A percentile compares a stretch with the other conserved stretches of the same genome.
phyloP scores from a whole-genome alignment of 2,888 invertebrate species.

The Pachycephus smyrnensis region DNA sequence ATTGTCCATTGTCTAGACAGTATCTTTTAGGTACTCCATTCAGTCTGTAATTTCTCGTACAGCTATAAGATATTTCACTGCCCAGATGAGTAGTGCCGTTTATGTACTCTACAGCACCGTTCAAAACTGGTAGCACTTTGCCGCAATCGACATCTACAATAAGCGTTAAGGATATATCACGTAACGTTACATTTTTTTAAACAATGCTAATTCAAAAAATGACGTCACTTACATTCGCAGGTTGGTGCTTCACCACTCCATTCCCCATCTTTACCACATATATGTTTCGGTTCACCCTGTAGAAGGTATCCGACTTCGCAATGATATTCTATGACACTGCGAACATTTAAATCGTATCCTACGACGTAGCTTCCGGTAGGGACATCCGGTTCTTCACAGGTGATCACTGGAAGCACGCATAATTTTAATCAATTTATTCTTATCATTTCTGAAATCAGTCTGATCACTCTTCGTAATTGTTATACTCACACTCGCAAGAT shows the following conservation, averaged over 20 bases:
- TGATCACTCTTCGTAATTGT: neutral
- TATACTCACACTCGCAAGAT: slow-evolving; percentile 81
- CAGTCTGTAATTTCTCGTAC: slow-evolving; percentile 83
- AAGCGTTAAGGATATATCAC: neutral
- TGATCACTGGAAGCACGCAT: slow-evolving; percentile 74
- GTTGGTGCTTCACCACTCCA: slow-evolving; percentile 86
- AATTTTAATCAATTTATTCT: neutral
- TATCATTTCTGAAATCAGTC: neutral
- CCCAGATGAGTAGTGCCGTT: slow-evolving; percentile 85
- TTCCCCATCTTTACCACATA: slow-evolving; percentile 82
- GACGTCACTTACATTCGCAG: slow-evolving; percentile 80
- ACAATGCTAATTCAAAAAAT: neutral
- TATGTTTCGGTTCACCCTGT: slow-evolving; percentile 77
- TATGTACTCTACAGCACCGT: slow-evolving; percentile 81
- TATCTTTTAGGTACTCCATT: slow-evolving; percentile 79
- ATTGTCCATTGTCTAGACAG: slow-evolving; percentile 81
- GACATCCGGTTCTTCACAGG: slow-evolving; percentile 88
- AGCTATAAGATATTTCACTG: slow-evolving; percentile 84
- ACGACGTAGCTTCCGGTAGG: slow-evolving; percentile 88
- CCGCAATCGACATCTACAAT: slow-evolving; percentile 88
- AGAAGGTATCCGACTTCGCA: slow-evolving; percentile 88
- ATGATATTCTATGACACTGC: slow-evolving; percentile 88
- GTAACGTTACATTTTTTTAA: neutral
- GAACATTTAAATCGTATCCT: slow-evolving; percentile 90
- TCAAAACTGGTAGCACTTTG: slow-evolving; percentile 81